These are phyloP conservation scores for Siniperca undulata DNA, from an alignment of 2,797 vertebrate species.

Conservation along the genomic window DNA sequence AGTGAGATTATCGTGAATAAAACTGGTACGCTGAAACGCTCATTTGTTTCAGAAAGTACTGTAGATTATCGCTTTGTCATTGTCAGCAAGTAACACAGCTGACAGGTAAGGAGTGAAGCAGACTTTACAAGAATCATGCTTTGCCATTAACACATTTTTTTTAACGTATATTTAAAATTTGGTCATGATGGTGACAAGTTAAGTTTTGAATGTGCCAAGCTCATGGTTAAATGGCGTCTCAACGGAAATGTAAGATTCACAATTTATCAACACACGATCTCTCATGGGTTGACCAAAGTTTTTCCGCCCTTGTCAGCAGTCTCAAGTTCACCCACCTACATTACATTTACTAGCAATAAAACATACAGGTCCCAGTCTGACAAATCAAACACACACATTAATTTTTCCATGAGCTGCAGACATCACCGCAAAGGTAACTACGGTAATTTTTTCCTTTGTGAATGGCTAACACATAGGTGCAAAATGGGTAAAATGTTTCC, in stretches of 20 bases:
- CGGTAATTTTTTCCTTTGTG: slow-evolving; percentile 9
- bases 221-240: not conserved
- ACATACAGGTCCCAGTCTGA: not conserved
- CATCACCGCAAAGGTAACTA: not conserved
- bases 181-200: not conserved
- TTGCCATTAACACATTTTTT: not conserved
- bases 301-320: slow-evolving; percentile 60
- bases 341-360: slow-evolving; percentile 28
- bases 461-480: not conserved
- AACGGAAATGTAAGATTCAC: slow-evolving; percentile 52
- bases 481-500: not conserved
- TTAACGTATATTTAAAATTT: not conserved
- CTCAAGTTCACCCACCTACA: slow-evolving; percentile 53
- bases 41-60: not conserved
- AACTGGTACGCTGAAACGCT: not conserved
- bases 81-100: not conserved
- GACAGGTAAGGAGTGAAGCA: slow-evolving; percentile 6
- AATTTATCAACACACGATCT: slow-evolving; percentile 81
- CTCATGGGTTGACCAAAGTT: slow-evolving; percentile 46
- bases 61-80: not conserved
- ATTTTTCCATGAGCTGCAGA: slow-evolving; percentile 41
- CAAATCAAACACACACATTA: not conserved
- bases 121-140: not conserved
- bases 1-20: not conserved
- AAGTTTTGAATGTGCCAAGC: not conserved